Conservation (phyloP, 2,797 vertebrate species). For the Arctocebus calabarensis region DNA sequence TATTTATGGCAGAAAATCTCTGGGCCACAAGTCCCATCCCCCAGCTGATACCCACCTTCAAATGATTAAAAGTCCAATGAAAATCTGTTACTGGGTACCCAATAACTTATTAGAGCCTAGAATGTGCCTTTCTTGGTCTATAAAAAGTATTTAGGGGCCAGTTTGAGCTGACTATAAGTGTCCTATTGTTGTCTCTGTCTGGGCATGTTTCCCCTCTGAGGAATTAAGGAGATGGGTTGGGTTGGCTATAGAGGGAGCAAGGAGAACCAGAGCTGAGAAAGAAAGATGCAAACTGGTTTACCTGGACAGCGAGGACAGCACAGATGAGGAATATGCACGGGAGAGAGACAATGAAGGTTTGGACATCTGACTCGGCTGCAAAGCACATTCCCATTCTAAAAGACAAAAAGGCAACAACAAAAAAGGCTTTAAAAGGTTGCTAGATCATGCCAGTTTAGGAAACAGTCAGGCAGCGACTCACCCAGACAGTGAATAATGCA, state of each 20-base stretch:
- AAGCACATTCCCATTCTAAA: conserved; percentile 90
- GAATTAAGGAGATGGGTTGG: conserved; percentile 20
- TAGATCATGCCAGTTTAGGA: conserved; percentile 61
- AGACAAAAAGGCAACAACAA: conserved; percentile 63
- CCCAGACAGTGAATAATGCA: conserved; percentile 62
- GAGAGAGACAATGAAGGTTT: conserved; percentile 88
- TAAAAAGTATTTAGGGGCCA: conserved; percentile 68
- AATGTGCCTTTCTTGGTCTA: conserved; percentile 67
- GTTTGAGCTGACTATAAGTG: conserved; percentile 64
- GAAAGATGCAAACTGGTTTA: conserved; percentile 79
- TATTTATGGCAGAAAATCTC: conserved; percentile 72
- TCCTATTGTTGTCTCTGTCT: conserved; percentile 77
- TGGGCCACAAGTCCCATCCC: conserved; percentile 44
- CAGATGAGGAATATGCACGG: conserved; percentile 89
- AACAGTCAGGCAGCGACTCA: conserved; percentile 60
- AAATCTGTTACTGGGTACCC: conserved; percentile 64
- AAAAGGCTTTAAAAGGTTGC: conserved; percentile 73
- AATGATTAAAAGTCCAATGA: conserved; percentile 73
- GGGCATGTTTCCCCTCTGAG: conserved; percentile 59
- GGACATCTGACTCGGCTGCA: conserved; percentile 91
- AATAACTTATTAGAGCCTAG: conserved; percentile 64
- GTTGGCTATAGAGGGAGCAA: conserved; percentile 12
- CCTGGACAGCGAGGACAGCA: conserved; percentile 92
- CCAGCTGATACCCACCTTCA: conserved; percentile 47
- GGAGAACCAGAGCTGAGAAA: conserved; percentile 12